Conservation (phyloP, 92 coral and sea anemone genomes). For the Epizoanthus scotinus region DNA sequence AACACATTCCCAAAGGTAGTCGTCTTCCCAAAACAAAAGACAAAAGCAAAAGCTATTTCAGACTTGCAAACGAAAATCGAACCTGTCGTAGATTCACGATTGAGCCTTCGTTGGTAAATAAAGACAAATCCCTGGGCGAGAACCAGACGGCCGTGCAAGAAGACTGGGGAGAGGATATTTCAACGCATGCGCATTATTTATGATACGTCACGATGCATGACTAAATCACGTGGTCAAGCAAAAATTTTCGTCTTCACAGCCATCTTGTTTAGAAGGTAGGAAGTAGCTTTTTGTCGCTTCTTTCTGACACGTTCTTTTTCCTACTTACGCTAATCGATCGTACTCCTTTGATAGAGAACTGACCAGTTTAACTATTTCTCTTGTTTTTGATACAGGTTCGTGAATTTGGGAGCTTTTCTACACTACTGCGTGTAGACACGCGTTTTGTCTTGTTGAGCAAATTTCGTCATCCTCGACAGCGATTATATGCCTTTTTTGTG, state of each 20-base stretch:
- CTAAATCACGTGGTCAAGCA: conserved; percentile 4
- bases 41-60: conserved; percentile 22
- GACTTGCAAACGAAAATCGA: conserved; percentile 19
- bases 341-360: not conserved
- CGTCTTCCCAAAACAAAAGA: not conserved
- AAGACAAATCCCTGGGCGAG: conserved; percentile 37
- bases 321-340: not conserved
- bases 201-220: conserved; percentile 17
- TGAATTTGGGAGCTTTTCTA: conserved; percentile 23
- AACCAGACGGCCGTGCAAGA: conserved; percentile 4
- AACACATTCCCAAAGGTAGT: not conserved
- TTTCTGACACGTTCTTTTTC: not conserved
- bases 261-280: conserved; percentile 43
- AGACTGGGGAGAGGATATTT: conserved; percentile 10
- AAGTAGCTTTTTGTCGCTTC: not conserved
- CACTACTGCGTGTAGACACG: conserved; percentile 47
- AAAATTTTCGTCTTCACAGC: conserved; percentile 35
- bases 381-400: conserved; percentile 20
- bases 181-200: conserved; percentile 7
- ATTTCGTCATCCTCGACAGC: conserved; percentile 72
- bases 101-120: conserved; percentile 30
- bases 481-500: conserved; percentile 86
- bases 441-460: conserved; percentile 46
- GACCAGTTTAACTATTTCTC: not conserved
- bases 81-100: conserved; percentile 23